Base-by-base conservation (phyloP, 2,888 invertebrate species). In the Crematogaster levior region DNA sequence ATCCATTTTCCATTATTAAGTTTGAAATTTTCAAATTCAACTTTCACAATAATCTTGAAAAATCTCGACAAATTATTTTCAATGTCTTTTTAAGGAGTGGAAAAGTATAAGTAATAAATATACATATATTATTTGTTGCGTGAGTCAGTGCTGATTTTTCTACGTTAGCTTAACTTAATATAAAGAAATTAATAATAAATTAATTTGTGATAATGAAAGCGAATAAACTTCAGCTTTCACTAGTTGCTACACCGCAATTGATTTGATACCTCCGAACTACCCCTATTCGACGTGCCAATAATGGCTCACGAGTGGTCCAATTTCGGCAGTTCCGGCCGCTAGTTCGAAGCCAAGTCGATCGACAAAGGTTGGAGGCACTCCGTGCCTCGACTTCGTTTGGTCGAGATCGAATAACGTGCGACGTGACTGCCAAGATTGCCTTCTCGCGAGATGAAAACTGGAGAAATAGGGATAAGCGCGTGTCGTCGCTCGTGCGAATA, bases 361-460 rank as follows among this genome's bases (percentile, higher is more conserved):
- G 89, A 86, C 89, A 89, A 88, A 89, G 89, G 86, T 82, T 63
- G 10, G 61, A 46, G 5, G 30, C 63, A 73, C 46, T 87, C 51
- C 89, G 89, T 89, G 88, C 83, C 24, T 7, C 83, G 88, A 89
- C 88, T 89, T 88, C 83, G 84, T 83, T 83, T 80, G 77, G 83
- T 30, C 72, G 84, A 74, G 89, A 89, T 86, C 85, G 88, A 89
- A 89, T 89, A 89, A 86, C 84, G 88, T 53, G 81, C 84, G 86
- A 89, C 89, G 89, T 89, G 89, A 89, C 90, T 85, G 74, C 83
- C 82, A 90, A 85, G 85, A 88, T 89, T 88, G 89, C 89, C 84
- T 89, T 85, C 81, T 83, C 88, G 86, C 86, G 85, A 88, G 89
- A 89, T 89, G 89, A 88, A 85, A 89, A 88, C 85, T 88, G 84